Evolutionary conservation across 1,140 invertebrate species (phyloP).

Genomic region (Cotesia typhae): DNA sequence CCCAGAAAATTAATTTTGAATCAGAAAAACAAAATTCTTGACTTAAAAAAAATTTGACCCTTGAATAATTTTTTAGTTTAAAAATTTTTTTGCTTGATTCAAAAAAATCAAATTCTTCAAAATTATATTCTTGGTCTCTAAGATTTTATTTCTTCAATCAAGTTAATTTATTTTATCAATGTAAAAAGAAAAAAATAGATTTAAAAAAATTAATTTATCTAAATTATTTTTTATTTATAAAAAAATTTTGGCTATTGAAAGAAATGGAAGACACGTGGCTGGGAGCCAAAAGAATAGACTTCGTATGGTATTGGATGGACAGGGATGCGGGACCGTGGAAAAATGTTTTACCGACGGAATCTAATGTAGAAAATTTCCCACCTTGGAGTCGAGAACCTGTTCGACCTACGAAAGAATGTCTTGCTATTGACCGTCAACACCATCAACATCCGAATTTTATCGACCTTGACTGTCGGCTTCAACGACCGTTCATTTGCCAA

Average conservation of each 20-base stretch:
- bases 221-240: conserved; percentile 6
- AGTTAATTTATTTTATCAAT: too few species aligned
- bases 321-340: conserved; percentile 29
- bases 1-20: too few species aligned
- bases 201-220: too few species aligned
- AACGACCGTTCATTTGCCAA: conserved; percentile 48
- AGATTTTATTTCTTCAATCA: too few species aligned
- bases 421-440: conserved; percentile 42
- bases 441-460: conserved; percentile 47
- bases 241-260: conserved; percentile 10
- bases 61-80: too few species aligned
- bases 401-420: conserved; percentile 47
- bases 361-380: conserved; percentile 44
- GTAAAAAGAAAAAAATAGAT: too few species aligned
- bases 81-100: too few species aligned
- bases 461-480: conserved; percentile 47
- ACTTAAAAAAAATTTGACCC: too few species aligned
- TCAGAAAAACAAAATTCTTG: too few species aligned
- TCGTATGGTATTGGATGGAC: conserved; percentile 46
- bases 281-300: conserved; percentile 44
- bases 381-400: conserved; percentile 45
- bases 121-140: too few species aligned
- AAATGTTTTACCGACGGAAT: conserved; percentile 38
- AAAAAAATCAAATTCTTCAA: too few species aligned
- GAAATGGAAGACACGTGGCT: conserved; percentile 48